Percentiles rank a stretch among this genome's conserved stretches.
phyloP scores from a whole-genome alignment of 2,888 invertebrate genomes.

The Brachyptera putata region DNA sequence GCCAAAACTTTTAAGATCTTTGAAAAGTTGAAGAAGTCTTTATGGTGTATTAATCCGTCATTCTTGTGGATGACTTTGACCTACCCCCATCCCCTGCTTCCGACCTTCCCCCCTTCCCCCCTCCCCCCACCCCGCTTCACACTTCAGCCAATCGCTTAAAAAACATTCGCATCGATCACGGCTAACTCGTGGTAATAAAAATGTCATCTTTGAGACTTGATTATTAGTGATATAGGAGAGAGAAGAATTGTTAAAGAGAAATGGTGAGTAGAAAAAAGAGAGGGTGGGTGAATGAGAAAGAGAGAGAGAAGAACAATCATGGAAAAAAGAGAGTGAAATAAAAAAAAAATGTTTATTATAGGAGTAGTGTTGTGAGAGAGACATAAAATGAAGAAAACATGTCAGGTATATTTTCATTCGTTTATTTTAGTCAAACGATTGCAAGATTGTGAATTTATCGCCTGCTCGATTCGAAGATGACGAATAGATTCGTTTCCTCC shows the following conservation, averaged over 20 bases:
- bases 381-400: no score
- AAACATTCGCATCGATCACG: background rate
- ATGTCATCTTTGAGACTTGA: background rate
- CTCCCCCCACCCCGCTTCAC: background rate
- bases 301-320: no score
- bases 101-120: no score
- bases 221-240: no score
- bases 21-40: background rate
- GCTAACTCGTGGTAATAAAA: background rate
- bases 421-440: background rate
- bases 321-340: no score
- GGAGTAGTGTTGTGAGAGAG: no score
- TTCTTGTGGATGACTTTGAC: background rate
- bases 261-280: no score
- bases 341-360: no score
- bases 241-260: no score
- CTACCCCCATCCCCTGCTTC: no score
- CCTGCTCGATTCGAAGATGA: background rate
- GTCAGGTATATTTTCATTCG: background rate
- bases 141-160: no score
- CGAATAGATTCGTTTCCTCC: background rate
- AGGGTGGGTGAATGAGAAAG: no score
- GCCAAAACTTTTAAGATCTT: conserved; percentile 2
- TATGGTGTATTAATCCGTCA: conserved; percentile 11
- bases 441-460: background rate